Evolutionary conservation across 1,140 invertebrate genomes (phyloP).

Genomic region (Brachionus asplanchnoidis): DNA sequence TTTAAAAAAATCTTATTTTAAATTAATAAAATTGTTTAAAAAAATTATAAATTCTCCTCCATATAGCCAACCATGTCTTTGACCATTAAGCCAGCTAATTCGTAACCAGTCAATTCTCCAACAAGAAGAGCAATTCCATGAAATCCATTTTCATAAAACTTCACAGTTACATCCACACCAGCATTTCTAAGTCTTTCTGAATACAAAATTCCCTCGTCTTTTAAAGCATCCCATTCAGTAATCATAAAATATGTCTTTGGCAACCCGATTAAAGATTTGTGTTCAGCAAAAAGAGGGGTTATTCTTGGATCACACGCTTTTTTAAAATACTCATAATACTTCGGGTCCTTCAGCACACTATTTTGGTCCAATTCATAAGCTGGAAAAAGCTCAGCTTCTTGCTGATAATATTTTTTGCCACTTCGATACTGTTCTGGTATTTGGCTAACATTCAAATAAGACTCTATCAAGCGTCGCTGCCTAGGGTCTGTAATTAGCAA

Average conservation of each 20-base stretch:
- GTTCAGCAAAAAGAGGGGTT: slow-evolving; percentile 10
- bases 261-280: background rate
- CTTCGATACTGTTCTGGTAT: slow-evolving; percentile 12
- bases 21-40: background rate
- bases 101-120: background rate
- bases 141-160: slow-evolving; percentile 35
- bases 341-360: background rate
- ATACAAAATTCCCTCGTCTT: slow-evolving; percentile 31
- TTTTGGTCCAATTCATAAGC: background rate
- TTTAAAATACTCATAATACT: background rate
- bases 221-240: slow-evolving; percentile 25
- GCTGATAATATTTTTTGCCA: background rate
- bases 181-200: background rate
- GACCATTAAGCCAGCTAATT: background rate
- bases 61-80: slow-evolving; percentile 14
- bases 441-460: slow-evolving; percentile 1
- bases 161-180: slow-evolving; percentile 18
- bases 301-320: background rate
- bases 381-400: background rate
- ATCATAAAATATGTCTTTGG: slow-evolving; percentile 26
- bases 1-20: background rate
- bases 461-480: background rate
- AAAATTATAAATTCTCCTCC: background rate
- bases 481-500: background rate
- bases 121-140: slow-evolving; percentile 26